A percentile compares a stretch with the other conserved stretches of the same genome.
These are phyloP conservation scores for Coreoperca whiteheadi DNA, from an alignment of 2,113 vertebrate species.

Conservation along the genomic window DNA sequence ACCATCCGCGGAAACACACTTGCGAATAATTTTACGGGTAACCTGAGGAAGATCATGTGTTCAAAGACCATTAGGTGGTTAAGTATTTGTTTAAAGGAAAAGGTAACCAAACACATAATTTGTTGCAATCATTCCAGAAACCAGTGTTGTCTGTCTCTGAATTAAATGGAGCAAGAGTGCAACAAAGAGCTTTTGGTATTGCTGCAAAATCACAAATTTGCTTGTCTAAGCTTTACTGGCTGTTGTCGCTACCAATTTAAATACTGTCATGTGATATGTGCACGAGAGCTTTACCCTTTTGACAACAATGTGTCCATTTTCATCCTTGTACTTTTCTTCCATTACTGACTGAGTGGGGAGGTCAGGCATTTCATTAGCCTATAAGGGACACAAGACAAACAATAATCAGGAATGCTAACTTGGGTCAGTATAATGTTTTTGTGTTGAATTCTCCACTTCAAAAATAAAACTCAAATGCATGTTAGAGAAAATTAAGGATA, in stretches of 20 bases:
- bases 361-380: slow-evolving; percentile 91
- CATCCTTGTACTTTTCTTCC: slow-evolving; percentile 91
- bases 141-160: neutral
- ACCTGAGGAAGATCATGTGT: slow-evolving; percentile 82
- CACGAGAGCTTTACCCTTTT: slow-evolving; percentile 87
- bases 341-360: slow-evolving; percentile 88
- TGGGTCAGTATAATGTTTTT: neutral
- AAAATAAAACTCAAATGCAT: neutral
- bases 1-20: slow-evolving; percentile 88
- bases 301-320: slow-evolving; percentile 89
- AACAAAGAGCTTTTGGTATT: neutral
- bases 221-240: neutral
- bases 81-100: neutral
- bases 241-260: neutral
- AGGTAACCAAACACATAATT: neutral
- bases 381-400: slow-evolving; percentile 32
- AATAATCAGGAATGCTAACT: slow-evolving; percentile 13
- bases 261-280: neutral
- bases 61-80: neutral
- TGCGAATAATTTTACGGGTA: slow-evolving; percentile 90
- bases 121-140: neutral
- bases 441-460: slow-evolving; percentile 1
- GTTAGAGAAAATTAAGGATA: slow-evolving; percentile 7
- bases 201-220: neutral
- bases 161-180: neutral